A percentile compares a stretch with the other conserved stretches of the same genome.
Evolutionary conservation across 2,888 invertebrate species (phyloP).

Genomic region (Caradrina kadenii): DNA sequence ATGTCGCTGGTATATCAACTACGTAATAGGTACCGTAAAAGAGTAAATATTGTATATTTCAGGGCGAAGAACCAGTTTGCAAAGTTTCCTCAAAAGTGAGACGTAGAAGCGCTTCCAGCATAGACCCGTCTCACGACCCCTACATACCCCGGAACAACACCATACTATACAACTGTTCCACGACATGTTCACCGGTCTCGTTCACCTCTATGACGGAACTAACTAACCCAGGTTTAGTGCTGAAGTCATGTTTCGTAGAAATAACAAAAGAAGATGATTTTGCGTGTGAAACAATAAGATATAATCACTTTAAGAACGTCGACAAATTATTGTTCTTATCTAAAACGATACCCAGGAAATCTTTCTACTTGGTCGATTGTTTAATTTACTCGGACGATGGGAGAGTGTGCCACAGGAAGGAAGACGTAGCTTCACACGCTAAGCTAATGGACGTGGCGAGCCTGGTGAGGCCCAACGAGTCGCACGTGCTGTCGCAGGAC

Average conservation of each 20-base stretch:
- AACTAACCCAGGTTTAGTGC: constrained; percentile 66
- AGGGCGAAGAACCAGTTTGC: constrained; percentile 77
- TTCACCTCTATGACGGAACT: constrained; percentile 79
- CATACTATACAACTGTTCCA: constrained; percentile 78
- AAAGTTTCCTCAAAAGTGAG: constrained; percentile 61
- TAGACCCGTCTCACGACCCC: constrained; percentile 81
- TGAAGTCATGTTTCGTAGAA: constrained; percentile 76
- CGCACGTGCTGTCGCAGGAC: constrained; percentile 79
- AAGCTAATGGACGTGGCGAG: constrained; percentile 79
- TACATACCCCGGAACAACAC: constrained; percentile 79
- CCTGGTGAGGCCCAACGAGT: constrained; percentile 77
- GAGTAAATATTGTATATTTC: constrained; percentile 64
- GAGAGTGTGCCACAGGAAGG: constrained; percentile 82
- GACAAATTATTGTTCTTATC: constrained; percentile 82
- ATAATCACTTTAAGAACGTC: constrained; percentile 78
- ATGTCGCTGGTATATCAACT: background rate
- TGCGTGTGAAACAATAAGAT: constrained; percentile 78
- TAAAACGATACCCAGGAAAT: constrained; percentile 75
- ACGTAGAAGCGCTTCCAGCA: constrained; percentile 65
- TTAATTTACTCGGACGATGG: constrained; percentile 80
- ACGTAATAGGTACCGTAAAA: background rate
- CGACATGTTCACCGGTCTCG: constrained; percentile 71
- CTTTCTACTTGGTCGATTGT: constrained; percentile 83
- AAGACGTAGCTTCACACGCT: constrained; percentile 72
- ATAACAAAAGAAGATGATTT: constrained; percentile 61